A percentile compares a stretch with the other conserved stretches of the same genome.
Evolutionary conservation across 2,113 vertebrate genomes (phyloP).

Genomic region (Anseranas semipalmata): DNA sequence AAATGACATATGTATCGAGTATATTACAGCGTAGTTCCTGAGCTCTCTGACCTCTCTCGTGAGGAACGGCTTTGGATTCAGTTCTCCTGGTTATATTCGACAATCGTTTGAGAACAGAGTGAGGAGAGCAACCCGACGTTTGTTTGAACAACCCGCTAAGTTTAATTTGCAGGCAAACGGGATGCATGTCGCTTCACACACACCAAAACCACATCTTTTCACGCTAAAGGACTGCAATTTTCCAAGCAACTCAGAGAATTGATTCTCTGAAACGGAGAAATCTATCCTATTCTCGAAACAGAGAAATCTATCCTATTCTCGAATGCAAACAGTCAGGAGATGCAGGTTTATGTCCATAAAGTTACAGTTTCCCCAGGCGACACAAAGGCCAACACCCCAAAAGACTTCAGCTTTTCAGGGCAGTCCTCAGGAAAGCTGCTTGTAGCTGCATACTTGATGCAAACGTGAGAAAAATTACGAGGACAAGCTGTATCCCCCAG

Average conservation of each 20-base stretch:
- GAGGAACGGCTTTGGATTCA: background rate
- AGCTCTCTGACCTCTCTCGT: background rate
- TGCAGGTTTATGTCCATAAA: background rate
- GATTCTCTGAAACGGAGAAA: background rate
- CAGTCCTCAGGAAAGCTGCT: background rate
- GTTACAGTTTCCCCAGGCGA: background rate
- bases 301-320: background rate
- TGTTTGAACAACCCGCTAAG: background rate
- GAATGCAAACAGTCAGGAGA: background rate
- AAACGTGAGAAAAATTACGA: background rate
- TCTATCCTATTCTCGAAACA: background rate
- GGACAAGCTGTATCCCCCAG: background rate
- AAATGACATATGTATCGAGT: background rate
- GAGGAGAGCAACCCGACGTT: background rate
- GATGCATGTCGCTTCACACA: rapidly evolving
- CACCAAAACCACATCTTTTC: background rate
- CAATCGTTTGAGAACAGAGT: background rate
- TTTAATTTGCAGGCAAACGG: background rate
- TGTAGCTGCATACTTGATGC: rapidly evolving
- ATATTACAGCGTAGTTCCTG: background rate
- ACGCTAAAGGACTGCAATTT: background rate
- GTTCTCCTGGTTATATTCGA: background rate
- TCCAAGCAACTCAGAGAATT: background rate
- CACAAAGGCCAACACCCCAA: background rate
- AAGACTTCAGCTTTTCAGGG: background rate